phyloP scores from a whole-genome alignment of 1,140 invertebrate genomes.

The Cecropterus lyciades region DNA sequence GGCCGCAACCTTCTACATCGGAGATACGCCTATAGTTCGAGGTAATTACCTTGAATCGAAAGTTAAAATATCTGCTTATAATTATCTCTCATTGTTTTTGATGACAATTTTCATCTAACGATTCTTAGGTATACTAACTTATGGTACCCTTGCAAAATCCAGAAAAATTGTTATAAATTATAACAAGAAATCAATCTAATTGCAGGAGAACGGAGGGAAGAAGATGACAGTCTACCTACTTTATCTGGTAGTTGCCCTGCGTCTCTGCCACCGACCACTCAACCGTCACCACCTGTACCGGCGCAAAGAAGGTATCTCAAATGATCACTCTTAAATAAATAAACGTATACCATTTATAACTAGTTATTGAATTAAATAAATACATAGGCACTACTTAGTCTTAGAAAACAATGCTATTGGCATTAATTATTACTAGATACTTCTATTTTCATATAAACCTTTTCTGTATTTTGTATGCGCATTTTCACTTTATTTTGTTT shows the following conservation, averaged over 20 bases:
- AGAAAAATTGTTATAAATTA: no score
- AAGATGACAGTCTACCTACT: slow-evolving; percentile 55
- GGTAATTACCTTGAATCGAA: slow-evolving; percentile 47
- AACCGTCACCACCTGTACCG: slow-evolving; percentile 68
- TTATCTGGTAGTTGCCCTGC: slow-evolving; percentile 75
- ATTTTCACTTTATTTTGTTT: slow-evolving; percentile 29
- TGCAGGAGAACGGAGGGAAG: slow-evolving; percentile 56
- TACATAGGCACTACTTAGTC: background rate
- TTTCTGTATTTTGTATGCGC: background rate
- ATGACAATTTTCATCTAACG: no score
- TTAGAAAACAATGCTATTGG: background rate
- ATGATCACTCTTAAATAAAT: background rate
- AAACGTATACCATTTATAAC: no score
- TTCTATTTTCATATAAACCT: background rate
- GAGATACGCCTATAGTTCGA: slow-evolving; percentile 79
- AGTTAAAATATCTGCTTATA: no score
- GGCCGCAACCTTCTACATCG: slow-evolving; percentile 80
- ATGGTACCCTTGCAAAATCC: no score
- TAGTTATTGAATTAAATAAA: background rate
- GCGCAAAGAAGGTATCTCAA: slow-evolving; percentile 72
- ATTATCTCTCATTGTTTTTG: no score
- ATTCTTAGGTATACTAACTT: no score
- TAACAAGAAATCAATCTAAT: background rate
- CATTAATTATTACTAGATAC: background rate
- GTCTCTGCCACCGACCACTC: slow-evolving; percentile 65